Percentiles rank a stretch among this genome's conserved stretches.
These are phyloP conservation scores for Venusia cambrica DNA, from an alignment of 2,888 invertebrate species.

Conservation along the genomic window DNA sequence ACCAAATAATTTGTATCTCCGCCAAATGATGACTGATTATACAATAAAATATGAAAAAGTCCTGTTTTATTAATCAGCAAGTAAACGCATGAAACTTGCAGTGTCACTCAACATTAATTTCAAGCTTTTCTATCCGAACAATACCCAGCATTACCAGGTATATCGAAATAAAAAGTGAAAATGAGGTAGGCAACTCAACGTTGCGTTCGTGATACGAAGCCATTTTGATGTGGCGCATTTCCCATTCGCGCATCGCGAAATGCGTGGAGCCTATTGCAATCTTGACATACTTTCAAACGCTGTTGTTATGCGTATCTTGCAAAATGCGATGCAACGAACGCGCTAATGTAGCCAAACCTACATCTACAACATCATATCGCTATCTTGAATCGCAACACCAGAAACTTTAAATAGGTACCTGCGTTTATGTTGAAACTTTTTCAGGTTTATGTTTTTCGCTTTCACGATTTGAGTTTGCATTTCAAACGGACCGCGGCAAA, in stretches of 20 bases:
- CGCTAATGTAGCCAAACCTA: constrained; percentile 37
- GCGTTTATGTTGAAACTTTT: constrained; percentile 26
- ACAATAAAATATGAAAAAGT: too few relatives aligned
- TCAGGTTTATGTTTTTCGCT: constrained; percentile 26
- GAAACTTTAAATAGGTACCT: constrained; percentile 20
- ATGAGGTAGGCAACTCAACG: too few relatives aligned
- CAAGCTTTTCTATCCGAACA: too few relatives aligned
- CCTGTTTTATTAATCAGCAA: too few relatives aligned
- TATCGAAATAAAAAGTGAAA: too few relatives aligned
- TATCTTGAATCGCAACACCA: constrained; percentile 29
- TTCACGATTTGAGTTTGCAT: constrained; percentile 23
- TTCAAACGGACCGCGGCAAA: constrained; percentile 26
- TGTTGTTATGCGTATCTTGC: constrained; percentile 74
- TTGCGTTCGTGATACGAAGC: too few relatives aligned
- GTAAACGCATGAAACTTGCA: too few relatives aligned
- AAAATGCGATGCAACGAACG: constrained; percentile 60
- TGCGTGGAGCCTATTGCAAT: constrained; percentile 64
- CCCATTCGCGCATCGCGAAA: constrained; percentile 56
- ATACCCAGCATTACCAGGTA: too few relatives aligned
- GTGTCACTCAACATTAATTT: too few relatives aligned
- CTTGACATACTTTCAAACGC: constrained; percentile 78
- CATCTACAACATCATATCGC: constrained; percentile 33
- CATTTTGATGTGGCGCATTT: constrained; percentile 41
- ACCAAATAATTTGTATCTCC: too few relatives aligned
- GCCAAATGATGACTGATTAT: too few relatives aligned